Evolutionary conservation across 2,888 invertebrate genomes (phyloP), one percentile per base, ranked within the genome.

Genomic region (Teleiodes luculella): DNA sequence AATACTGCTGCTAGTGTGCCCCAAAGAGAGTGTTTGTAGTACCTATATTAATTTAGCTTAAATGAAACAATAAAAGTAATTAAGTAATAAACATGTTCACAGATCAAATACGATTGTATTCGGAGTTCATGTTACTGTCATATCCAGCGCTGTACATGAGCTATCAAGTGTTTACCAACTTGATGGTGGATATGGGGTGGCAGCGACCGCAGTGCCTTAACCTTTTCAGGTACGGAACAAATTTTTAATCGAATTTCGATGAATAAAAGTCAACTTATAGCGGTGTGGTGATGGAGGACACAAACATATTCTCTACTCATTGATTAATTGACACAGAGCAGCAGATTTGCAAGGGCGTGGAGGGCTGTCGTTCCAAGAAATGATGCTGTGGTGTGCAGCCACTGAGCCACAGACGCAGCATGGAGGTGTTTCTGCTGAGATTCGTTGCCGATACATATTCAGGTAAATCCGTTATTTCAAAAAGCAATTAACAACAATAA

Each of bases 401-500:
- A 72, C 93, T 61, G 94, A 95, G 65, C 93, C 93, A 0, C 73
- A 68, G 35, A 94, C 93, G 0, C 91, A 88, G 46, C 94, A 94
- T 76, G 92, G 91, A 14, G 93, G 93, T 0, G 64, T 88, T 28
- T 84, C 93, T 0, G 94, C 93, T 0, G 94, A 94, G 74, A 86
- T 94, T 61, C 82, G 94, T 33, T 93, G 94, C 74, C 84, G 92
- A 66, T 94, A 93, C 68, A 94, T 94, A 59, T 94, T 94, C 68
- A 87, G 92, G 82, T 93, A 37, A 28, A 24, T 24, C 3, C 6
- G 3, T 24, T 24, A 4, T 24, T 24, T 24, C 24, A 4, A 24
- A 4, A 24, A 4, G 6, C 24, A 24, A 24, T 4, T 24, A 24
- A 24, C 24, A 4, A 24, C 24, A 24, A 24, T 24, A 6, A 24